Percentiles rank a stretch among this genome's conserved stretches.
phyloP scores from a whole-genome alignment of 2,888 invertebrate genomes.

The Pterostichus madidus region DNA sequence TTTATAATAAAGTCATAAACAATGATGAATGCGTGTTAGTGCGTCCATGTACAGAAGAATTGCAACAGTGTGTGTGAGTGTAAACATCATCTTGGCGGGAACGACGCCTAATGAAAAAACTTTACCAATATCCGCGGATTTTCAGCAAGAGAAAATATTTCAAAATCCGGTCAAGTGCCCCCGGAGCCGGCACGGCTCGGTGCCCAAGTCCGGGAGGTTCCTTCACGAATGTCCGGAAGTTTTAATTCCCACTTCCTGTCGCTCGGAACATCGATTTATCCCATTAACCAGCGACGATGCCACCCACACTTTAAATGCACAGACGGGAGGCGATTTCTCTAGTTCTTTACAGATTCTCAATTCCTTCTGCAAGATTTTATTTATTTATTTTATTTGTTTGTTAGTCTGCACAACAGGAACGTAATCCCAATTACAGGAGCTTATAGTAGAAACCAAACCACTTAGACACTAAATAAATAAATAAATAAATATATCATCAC shows the following conservation, averaged over 20 bases:
- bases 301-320: no score
- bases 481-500: no score
- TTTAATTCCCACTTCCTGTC: conserved; percentile 59
- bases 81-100: conserved; percentile 40
- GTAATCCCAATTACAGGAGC: no score
- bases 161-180: conserved; percentile 60
- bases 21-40: not conserved
- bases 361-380: no score
- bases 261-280: conserved; percentile 26
- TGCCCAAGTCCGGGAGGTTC: not conserved
- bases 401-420: no score
- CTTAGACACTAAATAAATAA: no score
- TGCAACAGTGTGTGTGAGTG: conserved; percentile 8
- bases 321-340: no score
- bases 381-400: no score
- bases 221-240: conserved; percentile 24
- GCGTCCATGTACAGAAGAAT: no score
- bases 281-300: conserved; percentile 6
- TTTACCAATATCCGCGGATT: conserved; percentile 62
- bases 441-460: no score
- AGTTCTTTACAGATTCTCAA: no score
- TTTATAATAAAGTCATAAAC: conserved; percentile 12
- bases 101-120: conserved; percentile 60
- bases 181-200: not conserved
- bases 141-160: conserved; percentile 60